Evolutionary conservation across 2,888 invertebrate genomes (phyloP).

Genomic region (Eretmocerus hayati): DNA sequence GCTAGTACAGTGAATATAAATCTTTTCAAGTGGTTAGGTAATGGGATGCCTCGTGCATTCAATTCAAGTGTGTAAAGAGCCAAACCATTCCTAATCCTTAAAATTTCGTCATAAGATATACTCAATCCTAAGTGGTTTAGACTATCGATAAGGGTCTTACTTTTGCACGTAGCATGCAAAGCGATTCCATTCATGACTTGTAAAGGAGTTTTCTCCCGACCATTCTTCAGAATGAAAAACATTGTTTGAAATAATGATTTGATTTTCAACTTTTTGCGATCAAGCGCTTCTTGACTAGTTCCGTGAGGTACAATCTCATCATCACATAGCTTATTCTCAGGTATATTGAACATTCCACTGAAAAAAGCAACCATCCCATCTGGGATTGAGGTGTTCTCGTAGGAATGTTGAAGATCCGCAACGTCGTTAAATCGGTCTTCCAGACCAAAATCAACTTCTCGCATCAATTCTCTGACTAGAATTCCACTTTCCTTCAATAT

Average conservation of each 20-base stretch:
- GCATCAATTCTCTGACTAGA: slow-evolving; percentile 9
- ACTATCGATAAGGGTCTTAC: slow-evolving; percentile 11
- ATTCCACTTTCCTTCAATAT: slow-evolving; percentile 10
- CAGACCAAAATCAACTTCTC: slow-evolving; percentile 7
- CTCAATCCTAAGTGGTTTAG: background rate
- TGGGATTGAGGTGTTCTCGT: slow-evolving; percentile 9
- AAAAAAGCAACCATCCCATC: slow-evolving; percentile 8
- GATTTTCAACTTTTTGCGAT: no score
- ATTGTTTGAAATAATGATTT: no score
- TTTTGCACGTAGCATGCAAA: slow-evolving; percentile 14
- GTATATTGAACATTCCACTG: background rate
- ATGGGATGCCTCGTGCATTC: slow-evolving; percentile 1
- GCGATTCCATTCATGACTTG: slow-evolving; percentile 19
- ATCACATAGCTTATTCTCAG: background rate
- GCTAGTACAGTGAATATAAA: no score
- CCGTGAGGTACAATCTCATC: background rate
- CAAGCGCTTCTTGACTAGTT: background rate
- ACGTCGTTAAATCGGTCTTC: slow-evolving; percentile 9
- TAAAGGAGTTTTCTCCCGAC: slow-evolving; percentile 19
- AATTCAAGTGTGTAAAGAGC: background rate
- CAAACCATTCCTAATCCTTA: background rate
- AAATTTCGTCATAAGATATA: background rate
- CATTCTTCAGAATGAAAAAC: slow-evolving; percentile 18
- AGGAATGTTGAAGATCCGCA: slow-evolving; percentile 11
- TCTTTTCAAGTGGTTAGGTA: no score